Evolutionary conservation across 2,888 invertebrate species (phyloP).

Genomic region (Polia nebulosa): DNA sequence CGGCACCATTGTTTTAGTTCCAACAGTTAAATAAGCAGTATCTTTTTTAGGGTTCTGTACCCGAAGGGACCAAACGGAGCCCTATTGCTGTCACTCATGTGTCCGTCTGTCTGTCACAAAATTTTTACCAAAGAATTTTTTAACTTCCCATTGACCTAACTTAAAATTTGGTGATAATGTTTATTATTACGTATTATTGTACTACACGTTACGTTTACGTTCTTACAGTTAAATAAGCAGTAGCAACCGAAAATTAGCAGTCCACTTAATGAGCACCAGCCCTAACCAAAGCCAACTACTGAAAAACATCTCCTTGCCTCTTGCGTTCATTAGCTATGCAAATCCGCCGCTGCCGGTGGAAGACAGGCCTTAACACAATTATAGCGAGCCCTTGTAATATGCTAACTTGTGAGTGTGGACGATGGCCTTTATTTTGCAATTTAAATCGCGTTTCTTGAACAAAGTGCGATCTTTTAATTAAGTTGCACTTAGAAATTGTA

Average conservation of each 20-base stretch:
- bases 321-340: constrained; percentile 82
- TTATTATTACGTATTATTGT: no score
- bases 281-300: constrained; percentile 62
- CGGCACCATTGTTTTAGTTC: no score
- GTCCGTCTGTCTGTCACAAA: no score
- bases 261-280: constrained; percentile 43
- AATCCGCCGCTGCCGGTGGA: constrained; percentile 70
- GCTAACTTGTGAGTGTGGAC: constrained; percentile 71
- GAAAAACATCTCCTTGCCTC: constrained; percentile 76
- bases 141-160: no score
- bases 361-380: constrained; percentile 76
- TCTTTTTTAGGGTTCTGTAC: no score
- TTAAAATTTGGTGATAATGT: no score
- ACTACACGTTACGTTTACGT: no score
- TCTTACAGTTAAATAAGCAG: neutral
- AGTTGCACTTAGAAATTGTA: constrained; percentile 56
- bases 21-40: no score
- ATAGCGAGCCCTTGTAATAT: constrained; percentile 78
- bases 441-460: constrained; percentile 54
- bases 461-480: constrained; percentile 60
- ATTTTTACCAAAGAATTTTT: no score
- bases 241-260: neutral
- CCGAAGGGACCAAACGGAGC: no score
- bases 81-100: no score
- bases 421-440: constrained; percentile 68